Evolutionary conservation across 2,113 vertebrate genomes (phyloP).

Genomic region (Lophochroa leadbeateri): DNA sequence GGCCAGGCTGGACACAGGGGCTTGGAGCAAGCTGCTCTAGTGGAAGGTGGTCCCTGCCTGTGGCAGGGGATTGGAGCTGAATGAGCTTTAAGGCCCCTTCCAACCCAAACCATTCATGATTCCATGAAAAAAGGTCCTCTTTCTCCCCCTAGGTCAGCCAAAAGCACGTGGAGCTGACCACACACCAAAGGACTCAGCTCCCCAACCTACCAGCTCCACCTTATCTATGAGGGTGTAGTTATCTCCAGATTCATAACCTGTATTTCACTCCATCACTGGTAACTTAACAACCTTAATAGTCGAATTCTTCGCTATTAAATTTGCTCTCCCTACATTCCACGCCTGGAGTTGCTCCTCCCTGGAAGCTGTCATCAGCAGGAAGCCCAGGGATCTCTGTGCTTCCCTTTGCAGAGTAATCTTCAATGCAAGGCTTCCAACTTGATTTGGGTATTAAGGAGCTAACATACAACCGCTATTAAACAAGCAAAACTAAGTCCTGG

Average conservation of each 20-base stretch:
- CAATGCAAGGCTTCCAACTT: neutral
- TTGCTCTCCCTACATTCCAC: neutral
- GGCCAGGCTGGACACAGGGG: neutral
- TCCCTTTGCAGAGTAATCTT: neutral
- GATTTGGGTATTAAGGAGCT: neutral
- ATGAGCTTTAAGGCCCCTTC: too few species aligned
- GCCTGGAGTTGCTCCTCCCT: neutral
- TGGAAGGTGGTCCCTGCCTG: too few species aligned
- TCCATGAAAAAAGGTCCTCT: neutral
- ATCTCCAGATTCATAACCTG: accelerated
- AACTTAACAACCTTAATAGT: neutral
- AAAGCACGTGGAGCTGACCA: accelerated
- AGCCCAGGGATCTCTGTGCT: neutral
- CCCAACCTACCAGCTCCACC: accelerated
- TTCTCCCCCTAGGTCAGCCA: neutral
- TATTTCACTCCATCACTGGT: neutral
- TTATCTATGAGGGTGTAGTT: accelerated
- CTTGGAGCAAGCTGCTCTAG: neutral
- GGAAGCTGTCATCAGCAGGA: neutral
- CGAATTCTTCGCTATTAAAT: neutral
- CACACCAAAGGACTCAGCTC: neutral
- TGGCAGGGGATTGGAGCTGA: neutral
- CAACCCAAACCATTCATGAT: neutral
- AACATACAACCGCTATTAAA: neutral
- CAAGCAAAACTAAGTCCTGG: neutral